Evolutionary conservation across 53 echinoderm and acorn worm genomes (phyloP), one percentile per base, ranked within the genome.

Genomic region (Actinopyga echinites): DNA sequence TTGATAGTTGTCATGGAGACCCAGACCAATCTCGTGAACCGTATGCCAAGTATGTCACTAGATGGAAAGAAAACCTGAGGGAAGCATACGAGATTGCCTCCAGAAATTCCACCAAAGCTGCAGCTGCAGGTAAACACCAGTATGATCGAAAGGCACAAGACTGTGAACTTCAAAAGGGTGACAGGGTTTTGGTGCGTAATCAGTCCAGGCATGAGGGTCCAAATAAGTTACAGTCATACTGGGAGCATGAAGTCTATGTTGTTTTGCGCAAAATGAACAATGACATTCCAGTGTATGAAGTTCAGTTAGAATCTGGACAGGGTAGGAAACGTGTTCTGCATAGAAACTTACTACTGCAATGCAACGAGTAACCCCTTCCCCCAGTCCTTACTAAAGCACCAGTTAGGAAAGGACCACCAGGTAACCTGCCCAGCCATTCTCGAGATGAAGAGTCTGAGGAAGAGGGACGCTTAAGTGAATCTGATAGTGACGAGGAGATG

Each of bases 31-130:
- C 37, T 7, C 37, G 37, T 5, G 37, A 7, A 17, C 59, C 26
- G 8, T 59, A 59, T 59, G 12, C 59, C 8, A 21, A 30, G 8
- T 68, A 66, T 80, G 81, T 80, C 15, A 15, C 25, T 19, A 52
- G 45, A 25, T 79, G 79, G 79, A 79, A 79, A 80, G 31, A 80
- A 19, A 5, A 32, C 31, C 24, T 80, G 81, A 83, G 10, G 11
- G 67, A 83, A 9, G 83, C 83, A 21, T 83, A 83, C 25, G 43
- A 83, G 30, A 64, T 65, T 9, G 83, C 83, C 29, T 42, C 22
- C 2, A 82, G 30, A 37, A 6, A 37, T 45, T 44, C 43, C 13
- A 31, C 24, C 3, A 36, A 65, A 34, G 40, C 83, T 24, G 42
- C 66, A 12, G 28, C 23, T 32, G 12, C 43, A 42, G 66, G 67